A percentile compares a stretch with the other conserved stretches of the same genome.
These are phyloP conservation scores for Coptodon rendalli DNA, from an alignment of 2,113 vertebrate genomes.

Conservation along the genomic window DNA sequence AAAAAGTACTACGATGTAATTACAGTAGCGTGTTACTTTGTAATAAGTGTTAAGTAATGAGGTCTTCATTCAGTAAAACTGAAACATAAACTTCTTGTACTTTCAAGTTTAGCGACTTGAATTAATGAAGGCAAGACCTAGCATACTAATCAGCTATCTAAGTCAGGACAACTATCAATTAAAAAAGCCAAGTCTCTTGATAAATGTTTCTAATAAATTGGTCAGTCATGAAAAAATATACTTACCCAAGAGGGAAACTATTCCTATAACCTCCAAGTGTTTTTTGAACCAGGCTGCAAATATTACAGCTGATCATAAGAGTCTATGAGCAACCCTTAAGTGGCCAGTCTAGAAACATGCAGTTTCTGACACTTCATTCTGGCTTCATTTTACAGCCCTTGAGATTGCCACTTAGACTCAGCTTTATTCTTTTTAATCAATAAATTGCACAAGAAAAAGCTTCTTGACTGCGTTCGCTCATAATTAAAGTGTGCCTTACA, in stretches of 20 bases:
- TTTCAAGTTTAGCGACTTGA: neutral
- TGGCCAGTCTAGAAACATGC: neutral
- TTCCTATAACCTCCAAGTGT: neutral
- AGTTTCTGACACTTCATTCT: neutral
- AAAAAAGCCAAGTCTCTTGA: accelerated
- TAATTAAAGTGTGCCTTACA: neutral
- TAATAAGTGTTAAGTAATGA: neutral
- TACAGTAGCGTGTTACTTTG: neutral
- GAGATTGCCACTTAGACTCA: neutral
- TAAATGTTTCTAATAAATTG: neutral
- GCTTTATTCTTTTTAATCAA: neutral
- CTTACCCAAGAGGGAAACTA: neutral
- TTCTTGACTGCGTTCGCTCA: neutral
- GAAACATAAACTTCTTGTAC: neutral
- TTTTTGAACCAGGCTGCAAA: neutral
- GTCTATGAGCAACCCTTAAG: neutral
- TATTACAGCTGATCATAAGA: neutral
- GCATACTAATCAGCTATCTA: neutral
- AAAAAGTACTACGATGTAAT: neutral
- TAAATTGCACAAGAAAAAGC: neutral
- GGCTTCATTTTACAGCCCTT: neutral
- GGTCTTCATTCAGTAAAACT: neutral
- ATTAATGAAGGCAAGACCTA: neutral
- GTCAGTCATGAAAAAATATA: neutral
- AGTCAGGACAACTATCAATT: neutral